Evolutionary conservation across 2,888 invertebrate genomes (phyloP).

Genomic region (Yponomeuta malinellus): DNA sequence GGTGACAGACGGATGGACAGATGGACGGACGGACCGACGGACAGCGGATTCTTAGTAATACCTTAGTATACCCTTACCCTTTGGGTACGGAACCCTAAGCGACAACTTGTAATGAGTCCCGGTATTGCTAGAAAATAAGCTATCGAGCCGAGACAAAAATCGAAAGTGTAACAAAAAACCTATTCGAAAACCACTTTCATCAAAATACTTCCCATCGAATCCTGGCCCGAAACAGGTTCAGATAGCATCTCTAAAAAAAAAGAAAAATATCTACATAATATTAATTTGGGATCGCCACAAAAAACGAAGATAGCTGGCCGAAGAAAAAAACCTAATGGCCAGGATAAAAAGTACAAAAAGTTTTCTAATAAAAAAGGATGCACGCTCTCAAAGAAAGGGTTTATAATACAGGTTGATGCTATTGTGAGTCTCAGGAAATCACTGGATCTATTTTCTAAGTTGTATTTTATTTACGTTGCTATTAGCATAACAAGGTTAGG

Average conservation of each 20-base stretch:
- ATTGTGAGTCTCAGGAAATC: slow-evolving; percentile 19
- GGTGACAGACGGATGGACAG: too few relatives aligned
- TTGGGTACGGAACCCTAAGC: too few relatives aligned
- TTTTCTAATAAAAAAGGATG: slow-evolving; percentile 46
- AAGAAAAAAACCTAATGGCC: slow-evolving; percentile 72
- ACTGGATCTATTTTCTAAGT: not conserved
- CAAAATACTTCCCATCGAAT: slow-evolving; percentile 56
- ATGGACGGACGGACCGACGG: too few relatives aligned
- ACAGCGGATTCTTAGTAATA: too few relatives aligned
- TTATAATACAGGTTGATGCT: slow-evolving; percentile 53
- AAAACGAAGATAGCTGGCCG: slow-evolving; percentile 64
- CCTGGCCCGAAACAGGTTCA: slow-evolving; percentile 50
- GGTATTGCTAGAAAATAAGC: not conserved
- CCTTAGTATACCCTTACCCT: too few relatives aligned
- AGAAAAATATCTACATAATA: slow-evolving; percentile 39
- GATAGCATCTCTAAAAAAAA: slow-evolving; percentile 52
- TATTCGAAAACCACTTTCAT: slow-evolving; percentile 66
- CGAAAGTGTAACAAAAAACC: slow-evolving; percentile 20
- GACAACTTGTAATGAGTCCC: too few relatives aligned
- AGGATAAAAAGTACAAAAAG: slow-evolving; percentile 62
- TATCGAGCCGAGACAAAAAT: slow-evolving; percentile 29
- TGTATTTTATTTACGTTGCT: not conserved
- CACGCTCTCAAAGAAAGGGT: slow-evolving; percentile 58
- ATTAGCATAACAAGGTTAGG: not conserved
- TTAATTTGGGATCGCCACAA: slow-evolving; percentile 74